phyloP scores from a whole-genome alignment of 2,113 vertebrate genomes.

The Shinisaurus crocodilurus region DNA sequence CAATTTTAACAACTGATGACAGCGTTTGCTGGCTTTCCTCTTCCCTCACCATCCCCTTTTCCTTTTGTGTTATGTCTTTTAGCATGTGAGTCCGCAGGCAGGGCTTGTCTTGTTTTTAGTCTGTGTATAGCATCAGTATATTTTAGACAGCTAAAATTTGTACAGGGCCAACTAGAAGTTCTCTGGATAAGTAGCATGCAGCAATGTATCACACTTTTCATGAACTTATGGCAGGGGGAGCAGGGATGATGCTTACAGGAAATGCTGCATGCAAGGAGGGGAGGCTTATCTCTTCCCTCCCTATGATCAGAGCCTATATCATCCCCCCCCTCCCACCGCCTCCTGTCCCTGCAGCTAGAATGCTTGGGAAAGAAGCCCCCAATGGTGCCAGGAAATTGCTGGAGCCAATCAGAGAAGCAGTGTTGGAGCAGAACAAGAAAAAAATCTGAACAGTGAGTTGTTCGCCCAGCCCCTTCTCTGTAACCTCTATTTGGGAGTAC shows the following conservation, averaged over 20 bases:
- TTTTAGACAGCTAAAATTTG: no score
- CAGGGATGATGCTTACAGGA: neutral
- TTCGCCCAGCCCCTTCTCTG: neutral
- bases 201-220: neutral
- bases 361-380: neutral
- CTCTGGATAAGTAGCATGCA: neutral
- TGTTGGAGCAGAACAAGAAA: neutral
- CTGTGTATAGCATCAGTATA: no score
- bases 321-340: no score
- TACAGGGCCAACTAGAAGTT: neutral
- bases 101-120: no score
- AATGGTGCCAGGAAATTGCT: no score
- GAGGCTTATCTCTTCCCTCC: neutral
- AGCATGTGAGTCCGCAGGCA: no score
- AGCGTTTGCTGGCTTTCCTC: no score
- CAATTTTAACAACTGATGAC: no score
- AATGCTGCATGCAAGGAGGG: neutral
- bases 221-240: neutral
- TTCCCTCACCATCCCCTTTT: no score
- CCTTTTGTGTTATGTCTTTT: no score
- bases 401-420: neutral
- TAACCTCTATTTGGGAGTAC: neutral
- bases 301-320: neutral
- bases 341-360: neutral
- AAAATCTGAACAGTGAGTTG: neutral